Conservation (phyloP, 2,797 vertebrate genomes). For the Malurus leucopterus region DNA sequence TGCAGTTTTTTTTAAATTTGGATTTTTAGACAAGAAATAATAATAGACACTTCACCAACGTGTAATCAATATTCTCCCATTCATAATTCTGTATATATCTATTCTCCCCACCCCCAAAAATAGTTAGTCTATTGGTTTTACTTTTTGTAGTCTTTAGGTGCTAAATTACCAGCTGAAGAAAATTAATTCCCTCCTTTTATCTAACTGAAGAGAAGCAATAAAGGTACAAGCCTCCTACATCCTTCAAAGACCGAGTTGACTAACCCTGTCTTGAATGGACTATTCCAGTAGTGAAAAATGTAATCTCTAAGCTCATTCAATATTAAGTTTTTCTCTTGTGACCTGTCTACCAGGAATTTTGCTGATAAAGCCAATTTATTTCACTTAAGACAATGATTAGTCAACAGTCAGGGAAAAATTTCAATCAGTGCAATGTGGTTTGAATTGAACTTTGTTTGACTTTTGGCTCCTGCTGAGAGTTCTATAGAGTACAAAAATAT, state of each 20-base stretch:
- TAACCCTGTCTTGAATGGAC: neutral
- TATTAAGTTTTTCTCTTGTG: neutral
- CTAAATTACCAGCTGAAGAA: neutral
- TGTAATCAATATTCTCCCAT: neutral
- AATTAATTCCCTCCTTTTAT: neutral
- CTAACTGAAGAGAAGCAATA: neutral
- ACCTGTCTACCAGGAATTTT: slow-evolving; percentile 30
- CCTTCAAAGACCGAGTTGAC: neutral
- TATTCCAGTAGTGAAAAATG: neutral
- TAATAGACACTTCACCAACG: neutral
- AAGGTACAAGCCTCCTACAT: neutral
- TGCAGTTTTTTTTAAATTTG: neutral
- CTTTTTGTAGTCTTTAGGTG: neutral
- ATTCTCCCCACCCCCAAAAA: neutral
- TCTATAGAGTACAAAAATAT: slow-evolving; percentile 5
- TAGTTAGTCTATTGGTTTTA: neutral
- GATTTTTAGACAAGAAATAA: neutral
- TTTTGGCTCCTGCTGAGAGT: slow-evolving; percentile 18
- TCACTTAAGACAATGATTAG: slow-evolving; percentile 33
- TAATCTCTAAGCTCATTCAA: neutral
- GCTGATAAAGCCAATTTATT: slow-evolving; percentile 32
- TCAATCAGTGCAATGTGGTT: slow-evolving; percentile 11
- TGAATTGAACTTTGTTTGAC: slow-evolving; percentile 47
- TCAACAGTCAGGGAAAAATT: slow-evolving; percentile 13
- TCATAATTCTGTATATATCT: neutral